These are phyloP conservation scores for Diadegma fenestrale DNA, from an alignment of 2,888 invertebrate species.

Conservation along the genomic window DNA sequence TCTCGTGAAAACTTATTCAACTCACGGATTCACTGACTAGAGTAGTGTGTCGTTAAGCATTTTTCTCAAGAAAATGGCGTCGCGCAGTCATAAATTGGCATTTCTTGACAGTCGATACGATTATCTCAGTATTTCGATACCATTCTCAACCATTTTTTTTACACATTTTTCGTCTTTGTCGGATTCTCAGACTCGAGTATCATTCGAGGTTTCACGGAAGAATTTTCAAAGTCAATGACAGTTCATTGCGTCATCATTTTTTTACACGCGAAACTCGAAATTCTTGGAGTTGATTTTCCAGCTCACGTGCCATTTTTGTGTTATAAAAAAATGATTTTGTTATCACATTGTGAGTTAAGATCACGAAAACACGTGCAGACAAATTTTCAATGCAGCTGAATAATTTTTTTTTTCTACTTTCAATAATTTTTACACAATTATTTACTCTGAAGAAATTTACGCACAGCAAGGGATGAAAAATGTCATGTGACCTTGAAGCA, in stretches of 20 bases:
- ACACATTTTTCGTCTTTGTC: not conserved
- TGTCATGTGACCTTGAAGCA: not conserved
- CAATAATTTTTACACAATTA: not conserved
- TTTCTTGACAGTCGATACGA: not conserved
- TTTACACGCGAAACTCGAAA: not conserved
- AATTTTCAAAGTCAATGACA: not conserved
- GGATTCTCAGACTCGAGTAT: not conserved
- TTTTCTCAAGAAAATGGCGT: slow-evolving; percentile 29
- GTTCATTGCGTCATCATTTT: slow-evolving; percentile 1
- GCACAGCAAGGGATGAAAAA: not conserved
- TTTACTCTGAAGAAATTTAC: not conserved
- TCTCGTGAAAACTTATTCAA: slow-evolving; percentile 1
- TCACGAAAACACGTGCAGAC: not conserved
- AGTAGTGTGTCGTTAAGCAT: slow-evolving; percentile 29
- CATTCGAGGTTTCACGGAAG: not conserved
- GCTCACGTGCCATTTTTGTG: not conserved
- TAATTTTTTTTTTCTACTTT: not conserved
- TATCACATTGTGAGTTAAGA: not conserved
- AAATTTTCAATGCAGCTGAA: not conserved
- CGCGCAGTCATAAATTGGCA: not conserved
- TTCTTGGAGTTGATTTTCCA: not conserved
- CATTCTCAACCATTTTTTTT: not conserved
- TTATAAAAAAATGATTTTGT: too few species aligned
- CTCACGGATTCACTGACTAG: slow-evolving; percentile 56
- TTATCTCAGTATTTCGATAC: not conserved